phyloP scores from a whole-genome alignment of 2,797 vertebrate genomes.

The Steatocranus sp. region DNA sequence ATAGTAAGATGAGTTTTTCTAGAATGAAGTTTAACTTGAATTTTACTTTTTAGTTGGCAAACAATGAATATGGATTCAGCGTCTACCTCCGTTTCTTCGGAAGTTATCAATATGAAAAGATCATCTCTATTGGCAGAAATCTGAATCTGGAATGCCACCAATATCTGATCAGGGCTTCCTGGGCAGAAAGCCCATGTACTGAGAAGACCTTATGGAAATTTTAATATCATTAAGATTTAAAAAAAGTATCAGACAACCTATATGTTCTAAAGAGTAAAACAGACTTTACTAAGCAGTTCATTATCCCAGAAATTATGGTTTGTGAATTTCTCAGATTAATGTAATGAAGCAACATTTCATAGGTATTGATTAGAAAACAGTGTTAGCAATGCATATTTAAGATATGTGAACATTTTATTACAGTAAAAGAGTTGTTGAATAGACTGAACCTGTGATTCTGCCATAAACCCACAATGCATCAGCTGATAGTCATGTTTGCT shows the following conservation, averaged over 20 bases:
- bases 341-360: neutral
- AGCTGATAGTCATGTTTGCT: conserved; percentile 30
- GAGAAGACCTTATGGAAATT: neutral
- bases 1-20: neutral
- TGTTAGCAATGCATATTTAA: neutral
- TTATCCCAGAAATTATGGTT: neutral
- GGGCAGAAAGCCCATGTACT: neutral
- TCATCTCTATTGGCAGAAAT: neutral
- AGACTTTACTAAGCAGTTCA: neutral
- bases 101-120: neutral
- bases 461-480: neutral
- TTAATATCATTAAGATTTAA: neutral
- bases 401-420: neutral
- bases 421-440: neutral
- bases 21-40: neutral
- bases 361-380: neutral
- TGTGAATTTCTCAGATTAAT: neutral
- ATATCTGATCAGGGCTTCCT: neutral
- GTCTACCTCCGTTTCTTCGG: neutral
- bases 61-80: neutral
- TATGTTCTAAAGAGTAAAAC: neutral
- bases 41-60: neutral
- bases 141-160: neutral
- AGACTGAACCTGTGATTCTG: conserved; percentile 14
- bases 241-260: neutral